Evolutionary conservation across 2,113 vertebrate species (phyloP), one percentile per base, ranked within the genome.

Genomic region (Eulemur rufifrons): DNA sequence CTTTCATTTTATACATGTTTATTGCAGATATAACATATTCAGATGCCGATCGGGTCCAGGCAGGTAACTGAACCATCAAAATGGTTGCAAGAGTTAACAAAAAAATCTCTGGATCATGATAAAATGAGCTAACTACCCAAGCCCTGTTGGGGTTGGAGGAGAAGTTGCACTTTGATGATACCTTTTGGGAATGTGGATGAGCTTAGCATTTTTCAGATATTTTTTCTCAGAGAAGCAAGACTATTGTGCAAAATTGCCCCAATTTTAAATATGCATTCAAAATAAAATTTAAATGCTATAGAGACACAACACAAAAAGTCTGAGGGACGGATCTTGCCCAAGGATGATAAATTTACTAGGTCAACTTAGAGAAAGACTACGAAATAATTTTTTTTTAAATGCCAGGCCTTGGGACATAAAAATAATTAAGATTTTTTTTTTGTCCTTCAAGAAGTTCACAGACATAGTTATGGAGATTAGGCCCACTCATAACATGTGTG

Each of bases 101-200:
- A 0, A 3, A 11, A 3, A 13, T 89, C 27, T 80, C 18, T 69
- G 18, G 32, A 37, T 15, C 4, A 34, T 23, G 52, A 63, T 23
- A 11, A 68, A 59, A 9, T 37, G 27, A 0, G n/a, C 13, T 34
- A n/a, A 25, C 0, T 0, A 29, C 1, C 5, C 2, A 21, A 47
- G 1, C 6, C n/a, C 13, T 56, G 7, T 3, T 34, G 23, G 6
- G 1, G 18, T 9, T 11, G 4, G 14, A 0, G 1, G 18, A 29
- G 14, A 68, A 42, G 0, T 3, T 61, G 8, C 4, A 63, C 23
- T 76, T 78, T 50, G 2, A 29, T 50, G 29, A 61, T n/a, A 18
- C 3, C 6, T 47, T 27, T 90, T 61, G 82, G 25, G 21, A 21
- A 39, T 13, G 8, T 80, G 6, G 8, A 9, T 69, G 25, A n/a